Evolutionary conservation across 2,888 invertebrate species (phyloP).

Genomic region (Vanessa cardui): DNA sequence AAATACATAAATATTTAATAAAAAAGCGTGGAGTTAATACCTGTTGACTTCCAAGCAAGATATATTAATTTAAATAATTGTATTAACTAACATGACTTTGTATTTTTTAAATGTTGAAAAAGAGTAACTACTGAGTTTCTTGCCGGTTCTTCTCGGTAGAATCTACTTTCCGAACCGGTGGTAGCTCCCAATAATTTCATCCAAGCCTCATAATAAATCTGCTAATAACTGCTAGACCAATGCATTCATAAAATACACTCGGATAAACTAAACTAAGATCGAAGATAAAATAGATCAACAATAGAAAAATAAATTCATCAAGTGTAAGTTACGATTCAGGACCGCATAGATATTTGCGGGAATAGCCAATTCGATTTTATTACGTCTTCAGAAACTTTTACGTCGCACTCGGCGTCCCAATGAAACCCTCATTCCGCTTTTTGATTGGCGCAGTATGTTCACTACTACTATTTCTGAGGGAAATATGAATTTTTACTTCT

Average conservation of each 20-base stretch:
- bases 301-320: conserved; percentile 11
- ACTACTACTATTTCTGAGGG: conserved; percentile 4
- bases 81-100: no score
- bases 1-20: no score
- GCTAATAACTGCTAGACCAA: no score
- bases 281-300: neutral
- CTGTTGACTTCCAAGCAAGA: no score
- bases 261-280: neutral
- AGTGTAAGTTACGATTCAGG: conserved; percentile 19
- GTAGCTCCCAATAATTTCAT: no score
- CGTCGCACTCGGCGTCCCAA: conserved; percentile 27
- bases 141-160: no score
- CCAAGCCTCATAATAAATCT: no score
- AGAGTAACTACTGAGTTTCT: no score
- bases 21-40: no score
- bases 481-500: conserved; percentile 19
- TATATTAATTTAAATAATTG: no score
- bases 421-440: conserved; percentile 14
- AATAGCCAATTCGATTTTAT: conserved; percentile 33
- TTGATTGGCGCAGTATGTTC: conserved; percentile 21
- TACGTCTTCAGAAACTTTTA: conserved; percentile 34
- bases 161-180: no score
- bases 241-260: neutral
- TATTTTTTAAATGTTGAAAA: no score
- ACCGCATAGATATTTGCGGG: conserved; percentile 25